Base-by-base conservation (phyloP, 2,113 vertebrate genomes). In the Ailurus styani region DNA sequence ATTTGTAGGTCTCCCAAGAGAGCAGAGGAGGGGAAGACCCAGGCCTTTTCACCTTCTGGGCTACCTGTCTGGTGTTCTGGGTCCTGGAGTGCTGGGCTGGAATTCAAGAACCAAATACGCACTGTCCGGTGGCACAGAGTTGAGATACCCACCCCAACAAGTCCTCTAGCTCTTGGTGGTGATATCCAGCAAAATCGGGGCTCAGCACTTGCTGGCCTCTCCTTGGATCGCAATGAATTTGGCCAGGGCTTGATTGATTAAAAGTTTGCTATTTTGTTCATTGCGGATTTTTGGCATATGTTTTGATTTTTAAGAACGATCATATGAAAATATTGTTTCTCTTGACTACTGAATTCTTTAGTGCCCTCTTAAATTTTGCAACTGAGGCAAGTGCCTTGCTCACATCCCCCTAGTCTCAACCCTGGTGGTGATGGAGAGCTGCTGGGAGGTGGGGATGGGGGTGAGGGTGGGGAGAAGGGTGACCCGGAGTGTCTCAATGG, bases 381-480 rank as follows among this genome's bases (percentile, higher is more conserved):
- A 0, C 27, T 5, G 21, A 93, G 50, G 27, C 1, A 25, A 50
- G 3, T 0, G 5, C 47, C 27, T 91, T 34, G 12, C 15, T 66
- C 23, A 11, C 1, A 10, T 25, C 47, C 60, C 14, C 5, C 50
- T 18, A 68, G 62, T 52, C 29, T 55, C 15, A 54, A 14, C 6
- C 3, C 11, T 7, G 9, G 23, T 54, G 50, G 60, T 23, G 62
- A 55, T 15, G 37, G 50, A 18, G 21, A 21, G 66, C 52, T 93
- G 57, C 52, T 14, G 27, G 73, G 34, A 64, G 68, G 17, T 3
- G 60, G 37, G 15, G 60, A 29, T n/a, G n/a, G n/a, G n/a, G n/a
- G 55, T 42, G 7, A 0, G 7, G 27, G 7, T 3, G 23, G 4
- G 34, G 25, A 18, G 10, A 11, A 60, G 27, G 11, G 7, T 3